Evolutionary conservation across 2,113 vertebrate species (phyloP).

Genomic region (Donacobius atricapilla): DNA sequence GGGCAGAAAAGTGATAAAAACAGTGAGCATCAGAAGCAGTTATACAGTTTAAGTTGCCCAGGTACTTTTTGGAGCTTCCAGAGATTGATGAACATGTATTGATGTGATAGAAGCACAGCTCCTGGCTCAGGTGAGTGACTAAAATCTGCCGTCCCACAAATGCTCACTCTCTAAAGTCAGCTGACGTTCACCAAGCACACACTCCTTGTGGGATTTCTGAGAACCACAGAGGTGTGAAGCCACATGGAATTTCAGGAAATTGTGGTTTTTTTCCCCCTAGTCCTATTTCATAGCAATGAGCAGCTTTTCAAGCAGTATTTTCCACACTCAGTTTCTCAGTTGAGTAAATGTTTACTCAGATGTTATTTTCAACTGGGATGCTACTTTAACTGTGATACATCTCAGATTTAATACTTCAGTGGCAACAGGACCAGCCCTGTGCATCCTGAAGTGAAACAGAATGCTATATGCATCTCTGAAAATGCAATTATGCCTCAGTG

Average conservation of each 20-base stretch:
- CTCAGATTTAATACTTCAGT: background rate
- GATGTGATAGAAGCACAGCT: fast-evolving
- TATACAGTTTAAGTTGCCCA: background rate
- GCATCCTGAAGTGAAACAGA: slow-evolving; percentile 78
- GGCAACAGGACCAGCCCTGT: slow-evolving; percentile 20
- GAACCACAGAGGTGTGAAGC: background rate
- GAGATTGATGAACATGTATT: fast-evolving
- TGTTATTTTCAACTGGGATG: slow-evolving; percentile 80
- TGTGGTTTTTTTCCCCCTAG: background rate
- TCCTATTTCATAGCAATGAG: background rate
- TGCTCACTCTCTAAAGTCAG: background rate
- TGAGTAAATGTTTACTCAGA: slow-evolving; percentile 71
- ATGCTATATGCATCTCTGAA: slow-evolving; percentile 68
- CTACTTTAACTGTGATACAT: slow-evolving; percentile 75
- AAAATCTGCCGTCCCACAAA: background rate
- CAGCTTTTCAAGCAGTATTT: background rate
- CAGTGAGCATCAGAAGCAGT: background rate
- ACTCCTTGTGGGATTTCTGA: background rate
- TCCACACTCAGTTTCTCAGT: slow-evolving; percentile 13
- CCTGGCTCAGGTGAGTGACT: background rate
- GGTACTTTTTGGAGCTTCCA: background rate
- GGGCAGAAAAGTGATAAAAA: background rate
- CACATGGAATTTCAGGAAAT: background rate
- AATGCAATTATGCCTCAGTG: slow-evolving; percentile 82
- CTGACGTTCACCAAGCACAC: background rate